phyloP scores from a whole-genome alignment of 2,113 vertebrate species.

The Rissa tridactyla region DNA sequence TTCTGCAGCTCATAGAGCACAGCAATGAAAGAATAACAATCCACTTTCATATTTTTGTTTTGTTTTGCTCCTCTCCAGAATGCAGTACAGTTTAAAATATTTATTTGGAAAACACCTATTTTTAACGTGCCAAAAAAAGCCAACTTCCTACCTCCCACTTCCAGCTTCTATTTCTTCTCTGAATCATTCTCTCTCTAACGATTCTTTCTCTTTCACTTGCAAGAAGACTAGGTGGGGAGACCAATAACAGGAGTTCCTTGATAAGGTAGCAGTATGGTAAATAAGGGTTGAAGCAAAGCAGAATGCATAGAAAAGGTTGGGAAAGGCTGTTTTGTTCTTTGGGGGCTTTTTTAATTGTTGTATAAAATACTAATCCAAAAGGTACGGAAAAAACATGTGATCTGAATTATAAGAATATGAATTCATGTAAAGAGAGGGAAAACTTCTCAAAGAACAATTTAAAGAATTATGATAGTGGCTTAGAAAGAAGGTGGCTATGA shows the following conservation, averaged over 20 bases:
- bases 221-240: background rate
- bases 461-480: background rate
- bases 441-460: background rate
- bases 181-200: background rate
- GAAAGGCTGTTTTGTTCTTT: background rate
- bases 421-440: background rate
- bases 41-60: background rate
- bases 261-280: background rate
- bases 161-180: slow-evolving; percentile 13
- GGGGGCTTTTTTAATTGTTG: background rate
- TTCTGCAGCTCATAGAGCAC: background rate
- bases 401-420: background rate
- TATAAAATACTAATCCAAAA: background rate
- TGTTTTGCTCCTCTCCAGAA: slow-evolving; percentile 12
- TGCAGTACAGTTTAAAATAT: background rate
- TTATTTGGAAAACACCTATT: slow-evolving; percentile 28
- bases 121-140: slow-evolving; percentile 8
- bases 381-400: background rate
- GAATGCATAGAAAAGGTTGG: background rate
- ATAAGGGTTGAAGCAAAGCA: background rate
- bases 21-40: slow-evolving; percentile 11
- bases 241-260: background rate
- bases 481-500: background rate
- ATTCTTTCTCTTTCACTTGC: slow-evolving; percentile 22
- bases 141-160: slow-evolving; percentile 42